Base-by-base conservation (phyloP, 2,113 vertebrate species). In the Cebidichthys violaceus region DNA sequence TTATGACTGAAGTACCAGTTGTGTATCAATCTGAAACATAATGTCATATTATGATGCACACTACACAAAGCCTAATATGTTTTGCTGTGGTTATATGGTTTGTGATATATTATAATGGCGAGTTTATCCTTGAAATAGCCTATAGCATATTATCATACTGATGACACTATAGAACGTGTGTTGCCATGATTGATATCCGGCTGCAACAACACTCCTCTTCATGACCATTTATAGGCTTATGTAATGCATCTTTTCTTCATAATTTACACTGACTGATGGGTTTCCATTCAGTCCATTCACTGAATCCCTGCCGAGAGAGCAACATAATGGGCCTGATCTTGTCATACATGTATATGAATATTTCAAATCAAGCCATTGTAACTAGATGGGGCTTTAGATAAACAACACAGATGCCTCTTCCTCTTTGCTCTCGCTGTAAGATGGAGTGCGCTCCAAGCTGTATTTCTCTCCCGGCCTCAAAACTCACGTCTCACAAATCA, bases 271-370 rank as follows among this genome's bases (percentile, higher is more conserved):
- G 92, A 92, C 77, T 91, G 92, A 93, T 93, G 90, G 82, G 65
- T 88, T 89, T 89, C 75, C 82, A 88, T 92, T 88, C 87, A 81
- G 75, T 77, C 86, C 79, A 76, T 92, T 92, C 90, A 85, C 75
- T 65, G 89, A 83, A 88, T 81, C 91, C 91, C 84, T 65, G 66
- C 82, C 65, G 86, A 89, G 90, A 91, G 90, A 80, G 81, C 83
- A 69, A 70, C 88, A 89, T 92, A 93, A 92, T 92, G 90, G 92
- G 81, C 79, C 83, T 89, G 91, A 93, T 93, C 92, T 91, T 93
- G 93, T 93, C 91, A 92, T 91, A 94, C 91, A 90, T 92, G 87
- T 91, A 90, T 92, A 91, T 93, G 92, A 91, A 94, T 93, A 93
- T 93, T 94, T 93, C 91, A 92, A 88, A 92, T 89, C 86, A 90